Conservation (phyloP, 2,888 invertebrate genomes). For the Unio pictorum region DNA sequence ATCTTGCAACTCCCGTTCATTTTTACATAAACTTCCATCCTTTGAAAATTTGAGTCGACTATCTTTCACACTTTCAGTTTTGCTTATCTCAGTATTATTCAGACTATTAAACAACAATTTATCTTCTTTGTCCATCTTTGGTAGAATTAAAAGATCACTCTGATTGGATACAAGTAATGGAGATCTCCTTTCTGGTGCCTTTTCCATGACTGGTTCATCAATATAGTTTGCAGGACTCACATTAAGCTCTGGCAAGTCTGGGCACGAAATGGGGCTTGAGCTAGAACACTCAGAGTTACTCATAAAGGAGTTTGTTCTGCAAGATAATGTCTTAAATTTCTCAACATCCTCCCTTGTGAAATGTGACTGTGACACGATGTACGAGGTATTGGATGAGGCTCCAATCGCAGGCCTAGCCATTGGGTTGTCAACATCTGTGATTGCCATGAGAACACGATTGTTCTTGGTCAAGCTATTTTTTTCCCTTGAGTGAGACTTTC, state of each 20-base stretch:
- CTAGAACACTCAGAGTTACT: slow-evolving; percentile 47
- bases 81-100: not conserved
- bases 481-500: too few species aligned
- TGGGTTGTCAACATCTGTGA: slow-evolving; percentile 14
- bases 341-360: slow-evolving; percentile 54
- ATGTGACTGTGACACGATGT: slow-evolving; percentile 30
- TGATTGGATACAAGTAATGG: not conserved
- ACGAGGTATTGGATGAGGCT: slow-evolving; percentile 18
- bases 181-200: not conserved
- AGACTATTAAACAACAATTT: not conserved
- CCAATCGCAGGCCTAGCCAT: slow-evolving; percentile 30
- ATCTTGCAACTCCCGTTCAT: too few species aligned
- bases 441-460: not conserved
- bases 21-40: too few species aligned
- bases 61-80: not conserved
- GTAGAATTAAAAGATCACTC: too few species aligned
- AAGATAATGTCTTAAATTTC: slow-evolving; percentile 36
- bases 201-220: slow-evolving; percentile 8
- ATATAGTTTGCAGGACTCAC: slow-evolving; percentile 35
- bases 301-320: slow-evolving; percentile 13
- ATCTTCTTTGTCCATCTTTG: not conserved
- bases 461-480: not conserved
- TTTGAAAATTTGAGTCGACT: too few species aligned
- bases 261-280: slow-evolving; percentile 57
- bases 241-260: slow-evolving; percentile 49